Evolutionary conservation across 2,888 invertebrate species (phyloP), one percentile per base, ranked within the genome.

Genomic region (Bellardia bayeri): DNA sequence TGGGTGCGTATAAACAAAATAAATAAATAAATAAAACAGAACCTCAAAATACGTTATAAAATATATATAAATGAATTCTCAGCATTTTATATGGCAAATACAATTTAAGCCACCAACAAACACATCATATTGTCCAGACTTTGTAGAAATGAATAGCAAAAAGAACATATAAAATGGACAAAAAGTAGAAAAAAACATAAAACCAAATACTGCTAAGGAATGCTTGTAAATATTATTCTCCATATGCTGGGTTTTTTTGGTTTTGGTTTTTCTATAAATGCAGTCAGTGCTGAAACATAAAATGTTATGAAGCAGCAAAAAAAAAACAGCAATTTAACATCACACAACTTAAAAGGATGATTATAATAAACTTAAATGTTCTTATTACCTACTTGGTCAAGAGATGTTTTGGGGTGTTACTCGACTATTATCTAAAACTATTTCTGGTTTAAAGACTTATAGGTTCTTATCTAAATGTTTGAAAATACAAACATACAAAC

Each of bases 61-160:
- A 45, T 45, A 58, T 58, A 58, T 42, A 74, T 61, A 74, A 72
- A 58, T 30, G 40, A 74, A 58, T 45, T 61, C n/a, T 49, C 16
- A 58, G 2, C 6, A 72, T 58, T 42, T 42, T 2, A 16, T n/a
- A 16, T 40, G 11, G 8, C 40, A 16, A 23, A 13, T 42, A 45
- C 7, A 45, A 13, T 61, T 13, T 3, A 30, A 45, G 13, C 30
- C 30, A 45, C 14, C 68, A 14, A 45, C 3, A 13, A 68, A 42
- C 14, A 61, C 23, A 49, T 49, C 23, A 9, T 33, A 11, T 30
- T 74, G 49, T 11, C 30, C 61, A 49, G 72, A 42, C 72, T 23
- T 45, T 30, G 9, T 16, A 14, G 11, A 72, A 69, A 33, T 51
- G 33, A 68, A 61, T 33, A 61, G 40, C 14, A 40, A 64, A 64